phyloP scores from a whole-genome alignment of 2,113 vertebrate genomes.

The Acrocephalus arundinaceus region DNA sequence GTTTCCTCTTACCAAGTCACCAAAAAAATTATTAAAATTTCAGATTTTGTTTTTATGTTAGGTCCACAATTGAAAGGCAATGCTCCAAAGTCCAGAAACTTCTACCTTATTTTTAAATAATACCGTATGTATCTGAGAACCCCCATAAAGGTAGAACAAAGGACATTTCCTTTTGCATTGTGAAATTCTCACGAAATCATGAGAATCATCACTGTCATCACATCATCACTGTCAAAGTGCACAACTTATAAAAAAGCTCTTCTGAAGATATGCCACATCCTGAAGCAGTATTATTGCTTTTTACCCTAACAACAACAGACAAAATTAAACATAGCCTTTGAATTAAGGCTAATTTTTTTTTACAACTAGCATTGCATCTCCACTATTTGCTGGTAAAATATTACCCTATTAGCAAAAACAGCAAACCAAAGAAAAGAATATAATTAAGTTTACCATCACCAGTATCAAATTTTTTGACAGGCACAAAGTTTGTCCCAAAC shows the following conservation, averaged over 20 bases:
- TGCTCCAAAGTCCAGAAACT: background rate
- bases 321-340: background rate
- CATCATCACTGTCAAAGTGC: background rate
- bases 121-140: background rate
- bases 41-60: background rate
- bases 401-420: background rate
- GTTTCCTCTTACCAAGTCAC: background rate
- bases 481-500: slow-evolving; percentile 88
- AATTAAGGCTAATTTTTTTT: background rate
- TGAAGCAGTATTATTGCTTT: background rate
- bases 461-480: slow-evolving; percentile 85
- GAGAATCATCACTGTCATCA: background rate
- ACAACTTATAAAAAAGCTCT: background rate
- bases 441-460: slow-evolving; percentile 81
- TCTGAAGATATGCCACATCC: background rate
- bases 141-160: background rate
- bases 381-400: background rate
- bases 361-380: background rate
- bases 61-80: background rate
- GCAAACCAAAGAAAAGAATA: background rate
- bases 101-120: background rate
- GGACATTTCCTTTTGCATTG: background rate
- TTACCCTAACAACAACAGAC: background rate
- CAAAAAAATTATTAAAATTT: background rate
- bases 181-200: background rate